phyloP scores from a whole-genome alignment of 2,113 vertebrate genomes.

The Ivindomyrus marchei region DNA sequence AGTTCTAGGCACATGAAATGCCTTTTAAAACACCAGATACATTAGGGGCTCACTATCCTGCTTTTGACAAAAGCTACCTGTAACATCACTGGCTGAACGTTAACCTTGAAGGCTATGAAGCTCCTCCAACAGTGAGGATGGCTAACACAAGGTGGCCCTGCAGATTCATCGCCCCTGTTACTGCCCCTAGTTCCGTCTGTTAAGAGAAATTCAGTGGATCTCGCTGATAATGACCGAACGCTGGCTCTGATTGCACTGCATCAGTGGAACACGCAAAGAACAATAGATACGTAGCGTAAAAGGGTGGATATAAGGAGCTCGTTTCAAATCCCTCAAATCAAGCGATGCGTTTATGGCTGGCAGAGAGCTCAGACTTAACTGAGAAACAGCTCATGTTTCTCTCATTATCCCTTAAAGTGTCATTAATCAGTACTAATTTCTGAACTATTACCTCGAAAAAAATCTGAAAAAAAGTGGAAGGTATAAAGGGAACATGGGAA shows the following conservation, averaged over 20 bases:
- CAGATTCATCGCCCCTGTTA: conserved; percentile 4
- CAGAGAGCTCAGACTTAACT: background rate
- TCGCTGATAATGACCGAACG: background rate
- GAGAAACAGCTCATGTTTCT: background rate
- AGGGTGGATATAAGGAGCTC: background rate
- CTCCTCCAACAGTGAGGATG: background rate
- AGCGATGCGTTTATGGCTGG: background rate
- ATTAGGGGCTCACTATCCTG: background rate
- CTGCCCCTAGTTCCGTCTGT: background rate
- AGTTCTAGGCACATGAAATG: background rate
- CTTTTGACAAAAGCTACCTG: background rate
- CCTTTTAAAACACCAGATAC: background rate
- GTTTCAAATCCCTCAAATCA: background rate
- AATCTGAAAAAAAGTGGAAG: background rate
- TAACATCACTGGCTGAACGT: background rate
- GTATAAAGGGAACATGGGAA: no score
- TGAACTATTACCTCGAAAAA: background rate
- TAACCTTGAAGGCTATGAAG: background rate
- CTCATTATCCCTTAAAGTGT: background rate
- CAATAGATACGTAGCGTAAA: background rate
- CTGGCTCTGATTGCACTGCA: background rate
- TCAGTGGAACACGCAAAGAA: conserved; percentile 9
- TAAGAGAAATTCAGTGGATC: conserved; percentile 19
- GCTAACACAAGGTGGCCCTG: background rate
- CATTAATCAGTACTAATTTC: background rate